A percentile compares a stretch with the other conserved stretches of the same genome.
These are phyloP conservation scores for Argyresthia goedartella DNA, from an alignment of 2,888 invertebrate genomes.

Conservation along the genomic window DNA sequence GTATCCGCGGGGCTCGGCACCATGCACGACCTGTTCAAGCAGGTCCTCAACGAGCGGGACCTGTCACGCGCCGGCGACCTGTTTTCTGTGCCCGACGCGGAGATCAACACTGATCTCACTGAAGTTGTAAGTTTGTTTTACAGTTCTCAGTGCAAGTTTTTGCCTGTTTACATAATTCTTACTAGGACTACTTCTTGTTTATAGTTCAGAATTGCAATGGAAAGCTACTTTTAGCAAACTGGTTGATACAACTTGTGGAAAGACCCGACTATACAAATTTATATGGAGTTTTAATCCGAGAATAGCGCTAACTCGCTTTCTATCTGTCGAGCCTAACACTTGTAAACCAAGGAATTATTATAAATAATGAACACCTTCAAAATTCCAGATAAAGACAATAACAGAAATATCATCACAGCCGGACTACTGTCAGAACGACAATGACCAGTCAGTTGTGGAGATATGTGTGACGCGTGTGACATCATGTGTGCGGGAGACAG, in stretches of 20 bases:
- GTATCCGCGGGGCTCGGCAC: slow-evolving; percentile 25
- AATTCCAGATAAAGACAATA: slow-evolving; percentile 76
- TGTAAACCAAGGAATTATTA: no score
- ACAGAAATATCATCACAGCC: slow-evolving; percentile 85
- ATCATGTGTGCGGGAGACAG: slow-evolving; percentile 91
- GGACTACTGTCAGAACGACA: slow-evolving; percentile 87
- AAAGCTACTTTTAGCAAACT: no score
- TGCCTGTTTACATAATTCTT: no score
- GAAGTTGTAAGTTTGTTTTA: slow-evolving; percentile 77
- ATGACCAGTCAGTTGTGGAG: slow-evolving; percentile 95
- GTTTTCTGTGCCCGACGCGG: slow-evolving; percentile 88
- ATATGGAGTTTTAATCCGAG: no score
- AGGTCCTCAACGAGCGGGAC: slow-evolving; percentile 91
- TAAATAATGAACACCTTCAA: no score
- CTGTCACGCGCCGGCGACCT: slow-evolving; percentile 92
- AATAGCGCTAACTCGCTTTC: no score
- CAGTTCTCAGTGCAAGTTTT: not conserved
- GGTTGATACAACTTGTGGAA: no score
- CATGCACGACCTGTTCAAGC: slow-evolving; percentile 93
- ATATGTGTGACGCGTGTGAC: slow-evolving; percentile 93
- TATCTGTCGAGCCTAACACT: no score
- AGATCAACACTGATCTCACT: slow-evolving; percentile 87
- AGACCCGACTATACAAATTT: no score
- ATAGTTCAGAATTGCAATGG: no score
- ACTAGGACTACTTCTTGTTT: no score